phyloP scores from a whole-genome alignment of 2,797 vertebrate genomes.

The Darevskia mixta region DNA sequence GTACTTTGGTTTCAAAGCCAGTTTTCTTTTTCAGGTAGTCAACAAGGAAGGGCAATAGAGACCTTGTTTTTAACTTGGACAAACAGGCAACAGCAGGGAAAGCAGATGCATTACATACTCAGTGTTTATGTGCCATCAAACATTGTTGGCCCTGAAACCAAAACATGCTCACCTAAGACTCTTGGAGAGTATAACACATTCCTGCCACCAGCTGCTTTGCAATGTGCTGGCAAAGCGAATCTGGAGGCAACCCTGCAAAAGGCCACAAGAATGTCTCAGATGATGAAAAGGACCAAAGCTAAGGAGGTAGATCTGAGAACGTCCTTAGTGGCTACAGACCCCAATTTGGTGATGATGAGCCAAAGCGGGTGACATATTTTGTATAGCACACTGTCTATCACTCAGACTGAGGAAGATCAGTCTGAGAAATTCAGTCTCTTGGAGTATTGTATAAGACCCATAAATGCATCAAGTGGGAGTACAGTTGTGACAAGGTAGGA shows the following conservation, averaged over 20 bases:
- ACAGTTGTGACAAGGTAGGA: neutral
- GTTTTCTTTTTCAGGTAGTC: neutral
- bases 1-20: neutral
- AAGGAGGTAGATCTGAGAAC: neutral
- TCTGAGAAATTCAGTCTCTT: neutral
- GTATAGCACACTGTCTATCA: neutral
- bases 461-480: neutral
- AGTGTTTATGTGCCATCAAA: neutral
- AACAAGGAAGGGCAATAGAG: neutral
- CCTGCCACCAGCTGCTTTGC: neutral
- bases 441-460: neutral
- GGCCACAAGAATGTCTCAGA: neutral
- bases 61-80: neutral
- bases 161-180: neutral
- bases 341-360: neutral
- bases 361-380: neutral
- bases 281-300: neutral
- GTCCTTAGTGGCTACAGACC: neutral
- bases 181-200: neutral
- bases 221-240: neutral
- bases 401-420: neutral
- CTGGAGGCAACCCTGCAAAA: constrained; percentile 1
- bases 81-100: neutral
- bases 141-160: neutral
- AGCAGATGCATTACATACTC: neutral